phyloP scores from a whole-genome alignment of 2,888 invertebrate species.

The Catotricha subobsoleta region DNA sequence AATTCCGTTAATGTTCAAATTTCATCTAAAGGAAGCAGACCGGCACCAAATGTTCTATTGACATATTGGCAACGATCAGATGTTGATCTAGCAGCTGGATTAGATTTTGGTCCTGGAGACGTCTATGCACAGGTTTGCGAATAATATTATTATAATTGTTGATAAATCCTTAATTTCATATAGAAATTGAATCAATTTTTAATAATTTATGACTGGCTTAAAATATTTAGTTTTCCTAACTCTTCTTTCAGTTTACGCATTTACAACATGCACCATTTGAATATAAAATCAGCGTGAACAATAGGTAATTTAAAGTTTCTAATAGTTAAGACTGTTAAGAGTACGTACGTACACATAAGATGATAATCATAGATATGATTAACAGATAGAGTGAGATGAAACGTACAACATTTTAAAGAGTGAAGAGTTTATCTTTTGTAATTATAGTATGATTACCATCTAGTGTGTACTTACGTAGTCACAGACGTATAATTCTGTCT shows the following conservation, averaged over 20 bases:
- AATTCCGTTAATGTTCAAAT: constrained; percentile 16
- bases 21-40: constrained; percentile 15
- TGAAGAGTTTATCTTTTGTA: too few relatives aligned
- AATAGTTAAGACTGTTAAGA: too few relatives aligned
- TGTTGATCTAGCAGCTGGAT: constrained; percentile 58
- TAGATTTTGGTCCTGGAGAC: constrained; percentile 59
- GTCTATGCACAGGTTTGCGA: constrained; percentile 33
- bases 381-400: too few relatives aligned
- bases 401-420: too few relatives aligned
- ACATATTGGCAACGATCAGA: constrained; percentile 70
- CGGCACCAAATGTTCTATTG: constrained; percentile 35
- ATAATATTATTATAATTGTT: background rate
- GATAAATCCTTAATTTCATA: too few relatives aligned
- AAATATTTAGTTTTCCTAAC: background rate
- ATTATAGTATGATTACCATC: too few relatives aligned
- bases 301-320: too few relatives aligned
- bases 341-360: too few relatives aligned
- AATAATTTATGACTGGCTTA: too few relatives aligned
- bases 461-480: too few relatives aligned
- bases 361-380: too few relatives aligned
- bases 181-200: background rate
- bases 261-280: constrained; percentile 47
- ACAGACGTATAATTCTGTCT: constrained; percentile 65
- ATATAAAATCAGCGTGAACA: constrained; percentile 39
- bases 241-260: constrained; percentile 37